A percentile compares a stretch with the other conserved stretches of the same genome.
Evolutionary conservation across 30 jellyfish, hydroid and myxozoan species (phyloP).

Genomic region (Pelagia noctiluca): DNA sequence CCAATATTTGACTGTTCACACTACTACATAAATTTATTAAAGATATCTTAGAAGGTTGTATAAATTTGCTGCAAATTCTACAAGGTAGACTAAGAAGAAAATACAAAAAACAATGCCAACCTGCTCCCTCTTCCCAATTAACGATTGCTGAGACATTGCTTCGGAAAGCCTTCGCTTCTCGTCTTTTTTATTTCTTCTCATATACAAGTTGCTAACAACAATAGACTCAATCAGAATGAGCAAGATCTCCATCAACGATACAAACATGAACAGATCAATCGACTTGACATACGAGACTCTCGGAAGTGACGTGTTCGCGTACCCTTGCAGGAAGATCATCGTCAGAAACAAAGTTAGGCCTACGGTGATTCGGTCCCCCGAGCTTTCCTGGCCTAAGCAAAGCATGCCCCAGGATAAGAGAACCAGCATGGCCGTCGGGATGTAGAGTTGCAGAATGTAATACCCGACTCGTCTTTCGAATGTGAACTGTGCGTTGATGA

Average conservation of each 20-base stretch:
- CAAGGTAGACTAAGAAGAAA: too few species aligned
- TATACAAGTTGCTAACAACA: conserved; percentile 32
- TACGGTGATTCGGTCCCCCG: conserved; percentile 68
- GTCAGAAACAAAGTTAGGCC: conserved; percentile 71
- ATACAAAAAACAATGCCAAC: too few species aligned
- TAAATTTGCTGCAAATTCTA: too few species aligned
- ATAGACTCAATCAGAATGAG: conserved; percentile 52
- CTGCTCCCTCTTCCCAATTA: background rate
- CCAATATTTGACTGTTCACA: too few species aligned
- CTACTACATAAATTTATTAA: too few species aligned
- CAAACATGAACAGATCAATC: conserved; percentile 66
- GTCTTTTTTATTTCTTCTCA: conserved; percentile 1
- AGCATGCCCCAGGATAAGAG: conserved; percentile 65
- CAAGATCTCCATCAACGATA: conserved; percentile 42
- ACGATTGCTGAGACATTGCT: background rate
- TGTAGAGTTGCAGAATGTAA: conserved; percentile 59
- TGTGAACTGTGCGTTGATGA: conserved; percentile 24
- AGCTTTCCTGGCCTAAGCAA: conserved; percentile 38
- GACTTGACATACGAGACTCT: conserved; percentile 57
- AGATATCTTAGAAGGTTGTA: too few species aligned
- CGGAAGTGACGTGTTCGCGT: conserved; percentile 68
- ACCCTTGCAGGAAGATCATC: conserved; percentile 65
- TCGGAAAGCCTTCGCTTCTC: background rate
- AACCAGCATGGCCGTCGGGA: conserved; percentile 75
- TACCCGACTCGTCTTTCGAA: conserved; percentile 63